A percentile compares a stretch with the other conserved stretches of the same genome.
phyloP scores from a whole-genome alignment of 2,888 invertebrate genomes.

The Anoplius nigerrimus region DNA sequence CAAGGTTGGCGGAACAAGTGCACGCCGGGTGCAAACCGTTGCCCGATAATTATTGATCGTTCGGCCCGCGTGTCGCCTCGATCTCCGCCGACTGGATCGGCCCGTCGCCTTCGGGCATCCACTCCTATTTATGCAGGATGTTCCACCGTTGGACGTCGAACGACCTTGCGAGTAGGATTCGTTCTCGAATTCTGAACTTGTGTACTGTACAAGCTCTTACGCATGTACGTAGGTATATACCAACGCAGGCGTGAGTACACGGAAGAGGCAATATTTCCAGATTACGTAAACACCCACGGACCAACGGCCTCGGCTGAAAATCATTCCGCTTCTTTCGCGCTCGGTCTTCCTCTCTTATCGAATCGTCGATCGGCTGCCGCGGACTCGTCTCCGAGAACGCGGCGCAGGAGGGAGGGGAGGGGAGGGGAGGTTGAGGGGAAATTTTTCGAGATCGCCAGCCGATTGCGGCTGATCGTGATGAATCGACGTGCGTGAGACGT shows the following conservation, averaged over 20 bases:
- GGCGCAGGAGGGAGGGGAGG: no score
- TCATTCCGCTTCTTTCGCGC: no score
- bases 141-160: background rate
- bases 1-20: slow-evolving; percentile 31
- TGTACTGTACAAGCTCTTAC: background rate
- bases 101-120: background rate
- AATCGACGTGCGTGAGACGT: no score
- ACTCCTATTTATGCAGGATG: background rate
- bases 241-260: background rate
- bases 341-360: no score
- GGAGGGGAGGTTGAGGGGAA: no score
- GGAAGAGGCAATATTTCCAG: no score
- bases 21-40: background rate
- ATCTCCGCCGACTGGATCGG: background rate
- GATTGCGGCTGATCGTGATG: no score
- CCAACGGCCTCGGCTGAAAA: no score
- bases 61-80: background rate
- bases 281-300: no score
- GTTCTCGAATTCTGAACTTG: background rate
- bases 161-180: background rate
- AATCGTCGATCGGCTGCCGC: no score
- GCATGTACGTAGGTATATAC: background rate
- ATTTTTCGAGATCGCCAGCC: no score
- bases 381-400: no score
- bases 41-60: slow-evolving; percentile 1